These are phyloP conservation scores for Noctua comes DNA, from an alignment of 2,888 invertebrate genomes.

Conservation along the genomic window DNA sequence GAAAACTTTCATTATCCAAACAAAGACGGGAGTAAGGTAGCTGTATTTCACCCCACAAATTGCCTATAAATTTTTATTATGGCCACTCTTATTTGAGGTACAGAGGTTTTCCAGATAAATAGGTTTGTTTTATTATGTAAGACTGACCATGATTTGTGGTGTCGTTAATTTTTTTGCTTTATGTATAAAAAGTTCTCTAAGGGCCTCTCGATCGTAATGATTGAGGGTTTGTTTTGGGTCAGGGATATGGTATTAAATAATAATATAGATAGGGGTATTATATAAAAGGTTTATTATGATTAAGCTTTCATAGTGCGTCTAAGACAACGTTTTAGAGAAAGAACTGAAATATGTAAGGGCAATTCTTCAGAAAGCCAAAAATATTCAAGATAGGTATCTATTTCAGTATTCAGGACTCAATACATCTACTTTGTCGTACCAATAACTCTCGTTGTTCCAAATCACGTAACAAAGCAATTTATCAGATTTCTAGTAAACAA, in stretches of 20 bases:
- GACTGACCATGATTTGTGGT: slow-evolving; percentile 78
- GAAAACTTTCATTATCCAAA: slow-evolving; percentile 86
- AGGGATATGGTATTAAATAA: not conserved
- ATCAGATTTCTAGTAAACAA: slow-evolving; percentile 45
- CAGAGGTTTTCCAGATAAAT: slow-evolving; percentile 85
- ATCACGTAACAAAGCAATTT: slow-evolving; percentile 52
- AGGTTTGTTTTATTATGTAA: slow-evolving; percentile 81
- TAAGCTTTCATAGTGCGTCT: not conserved
- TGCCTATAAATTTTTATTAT: slow-evolving; percentile 90
- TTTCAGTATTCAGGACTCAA: not conserved
- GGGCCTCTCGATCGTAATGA: slow-evolving; percentile 32
- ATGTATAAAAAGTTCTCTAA: slow-evolving; percentile 47
- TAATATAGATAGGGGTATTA: not conserved
- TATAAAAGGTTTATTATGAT: not conserved
- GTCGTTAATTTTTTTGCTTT: slow-evolving; percentile 64
- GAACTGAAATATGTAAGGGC: not conserved
- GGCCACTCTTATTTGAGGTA: slow-evolving; percentile 87
- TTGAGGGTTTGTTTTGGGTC: slow-evolving; percentile 27
- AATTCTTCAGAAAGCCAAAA: not conserved
- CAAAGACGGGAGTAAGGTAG: slow-evolving; percentile 79
- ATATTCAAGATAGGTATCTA: not conserved
- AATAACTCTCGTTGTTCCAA: slow-evolving; percentile 28
- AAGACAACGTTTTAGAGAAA: not conserved
- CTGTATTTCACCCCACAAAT: slow-evolving; percentile 86
- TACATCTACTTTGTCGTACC: not conserved